Evolutionary conservation across 2,113 vertebrate genomes (phyloP).

Genomic region (Stictonetta naevosa): DNA sequence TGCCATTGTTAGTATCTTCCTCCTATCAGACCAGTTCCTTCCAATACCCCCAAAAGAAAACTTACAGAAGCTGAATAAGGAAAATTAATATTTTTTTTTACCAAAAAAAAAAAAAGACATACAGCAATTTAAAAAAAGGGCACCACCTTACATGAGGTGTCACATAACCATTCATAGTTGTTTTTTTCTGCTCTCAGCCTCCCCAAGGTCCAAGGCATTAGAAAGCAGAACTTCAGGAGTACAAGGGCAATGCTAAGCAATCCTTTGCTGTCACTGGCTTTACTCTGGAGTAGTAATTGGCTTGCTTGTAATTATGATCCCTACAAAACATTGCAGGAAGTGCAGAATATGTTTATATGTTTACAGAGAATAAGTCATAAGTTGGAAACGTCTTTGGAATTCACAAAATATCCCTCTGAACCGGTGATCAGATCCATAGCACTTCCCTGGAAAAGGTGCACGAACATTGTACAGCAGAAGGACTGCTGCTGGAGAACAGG

Average conservation of each 20-base stretch:
- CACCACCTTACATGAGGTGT: neutral
- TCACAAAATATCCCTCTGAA: neutral
- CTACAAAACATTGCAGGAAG: neutral
- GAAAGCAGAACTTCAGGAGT: neutral
- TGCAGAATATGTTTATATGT: neutral
- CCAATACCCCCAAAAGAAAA: neutral
- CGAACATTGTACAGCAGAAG: neutral
- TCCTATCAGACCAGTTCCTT: neutral
- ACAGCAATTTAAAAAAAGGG: neutral
- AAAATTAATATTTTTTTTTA: neutral
- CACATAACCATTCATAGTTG: neutral
- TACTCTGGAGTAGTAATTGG: neutral
- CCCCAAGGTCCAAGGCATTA: neutral
- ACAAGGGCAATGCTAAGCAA: neutral
- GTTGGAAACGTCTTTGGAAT: neutral
- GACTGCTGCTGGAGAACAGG: neutral
- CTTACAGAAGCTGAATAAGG: neutral
- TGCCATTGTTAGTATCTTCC: neutral
- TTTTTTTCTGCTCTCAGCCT: neutral
- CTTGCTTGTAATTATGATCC: neutral
- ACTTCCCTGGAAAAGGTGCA: rapidly evolving
- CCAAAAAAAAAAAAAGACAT: neutral
- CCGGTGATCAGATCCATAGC: neutral
- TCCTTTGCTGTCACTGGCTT: neutral
- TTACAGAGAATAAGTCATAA: neutral